A percentile compares a stretch with the other conserved stretches of the same genome.
Evolutionary conservation across 2,113 vertebrate species (phyloP).

Genomic region (Lutjanus erythropterus): DNA sequence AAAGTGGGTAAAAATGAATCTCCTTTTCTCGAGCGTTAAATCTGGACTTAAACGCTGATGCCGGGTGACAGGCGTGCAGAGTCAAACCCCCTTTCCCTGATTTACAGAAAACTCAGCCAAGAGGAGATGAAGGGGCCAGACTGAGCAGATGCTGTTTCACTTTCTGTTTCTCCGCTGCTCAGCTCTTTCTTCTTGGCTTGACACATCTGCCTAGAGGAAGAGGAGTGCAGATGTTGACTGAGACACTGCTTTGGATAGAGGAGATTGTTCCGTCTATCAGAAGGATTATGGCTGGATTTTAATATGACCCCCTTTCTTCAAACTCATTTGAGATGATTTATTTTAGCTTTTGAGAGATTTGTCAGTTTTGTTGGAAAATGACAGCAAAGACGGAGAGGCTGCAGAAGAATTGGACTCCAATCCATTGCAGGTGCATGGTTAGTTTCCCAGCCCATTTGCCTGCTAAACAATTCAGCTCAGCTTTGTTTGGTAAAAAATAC

Average conservation of each 20-base stretch:
- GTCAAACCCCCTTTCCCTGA: slow-evolving; percentile 63
- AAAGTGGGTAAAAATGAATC: slow-evolving; percentile 78
- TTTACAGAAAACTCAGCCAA: slow-evolving; percentile 70
- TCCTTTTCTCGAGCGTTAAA: slow-evolving; percentile 73
- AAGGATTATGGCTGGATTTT: background rate
- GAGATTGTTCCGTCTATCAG: slow-evolving; percentile 32
- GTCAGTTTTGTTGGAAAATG: background rate
- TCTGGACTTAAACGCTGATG: slow-evolving; percentile 78
- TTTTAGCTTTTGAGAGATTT: background rate
- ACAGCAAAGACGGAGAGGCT: background rate
- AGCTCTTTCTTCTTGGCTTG: slow-evolving; percentile 41
- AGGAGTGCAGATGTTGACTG: slow-evolving; percentile 56
- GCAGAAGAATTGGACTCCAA: background rate
- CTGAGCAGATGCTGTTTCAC: slow-evolving; percentile 67
- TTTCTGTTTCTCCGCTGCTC: slow-evolving; percentile 50
- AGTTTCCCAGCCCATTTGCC: slow-evolving; percentile 11
- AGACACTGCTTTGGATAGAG: slow-evolving; percentile 27
- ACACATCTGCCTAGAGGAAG: slow-evolving; percentile 53
- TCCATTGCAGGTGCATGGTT: slow-evolving; percentile 1
- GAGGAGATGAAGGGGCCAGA: slow-evolving; percentile 64
- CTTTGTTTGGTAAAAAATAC: slow-evolving; percentile 16
- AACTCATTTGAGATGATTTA: background rate
- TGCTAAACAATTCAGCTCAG: slow-evolving; percentile 22
- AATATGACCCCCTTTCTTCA: background rate
- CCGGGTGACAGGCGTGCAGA: slow-evolving; percentile 74